phyloP scores from a whole-genome alignment of 2,888 invertebrate species.

The Germaria angustata region DNA sequence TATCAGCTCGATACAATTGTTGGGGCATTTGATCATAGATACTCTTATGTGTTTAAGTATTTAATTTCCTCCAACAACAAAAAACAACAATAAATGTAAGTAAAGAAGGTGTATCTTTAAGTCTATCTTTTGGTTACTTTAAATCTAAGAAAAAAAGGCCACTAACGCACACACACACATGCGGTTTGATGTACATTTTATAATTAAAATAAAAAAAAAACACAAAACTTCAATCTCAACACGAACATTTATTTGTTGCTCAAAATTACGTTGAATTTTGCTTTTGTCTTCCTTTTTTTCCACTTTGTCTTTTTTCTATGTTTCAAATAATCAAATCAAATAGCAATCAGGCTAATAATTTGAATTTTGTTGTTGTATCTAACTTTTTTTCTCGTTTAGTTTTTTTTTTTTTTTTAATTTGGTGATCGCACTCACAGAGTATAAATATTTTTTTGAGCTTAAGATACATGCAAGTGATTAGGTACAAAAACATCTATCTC shows the following conservation, averaged over 20 bases:
- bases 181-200: slow-evolving; percentile 19
- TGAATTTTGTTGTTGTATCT: slow-evolving; percentile 39
- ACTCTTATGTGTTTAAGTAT: slow-evolving; percentile 18
- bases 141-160: background rate
- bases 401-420: background rate
- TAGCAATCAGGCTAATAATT: slow-evolving; percentile 59
- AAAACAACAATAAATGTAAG: slow-evolving; percentile 33
- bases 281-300: slow-evolving; percentile 4
- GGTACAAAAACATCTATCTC: slow-evolving; percentile 48
- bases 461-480: slow-evolving; percentile 66
- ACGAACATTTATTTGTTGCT: slow-evolving; percentile 43
- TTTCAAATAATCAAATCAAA: slow-evolving; percentile 36
- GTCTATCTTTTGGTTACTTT: slow-evolving; percentile 48
- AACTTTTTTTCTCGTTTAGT: slow-evolving; percentile 17
- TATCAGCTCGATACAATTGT: slow-evolving; percentile 14
- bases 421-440: slow-evolving; percentile 12
- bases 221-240: slow-evolving; percentile 40
- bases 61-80: slow-evolving; percentile 39
- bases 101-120: slow-evolving; percentile 62
- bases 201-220: slow-evolving; percentile 47
- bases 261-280: slow-evolving; percentile 62
- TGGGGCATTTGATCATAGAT: slow-evolving; percentile 47
- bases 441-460: slow-evolving; percentile 53
- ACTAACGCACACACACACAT: slow-evolving; percentile 5
- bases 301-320: background rate